Conservation (phyloP, 2,888 invertebrate genomes). For the Bellardia pandia region DNA sequence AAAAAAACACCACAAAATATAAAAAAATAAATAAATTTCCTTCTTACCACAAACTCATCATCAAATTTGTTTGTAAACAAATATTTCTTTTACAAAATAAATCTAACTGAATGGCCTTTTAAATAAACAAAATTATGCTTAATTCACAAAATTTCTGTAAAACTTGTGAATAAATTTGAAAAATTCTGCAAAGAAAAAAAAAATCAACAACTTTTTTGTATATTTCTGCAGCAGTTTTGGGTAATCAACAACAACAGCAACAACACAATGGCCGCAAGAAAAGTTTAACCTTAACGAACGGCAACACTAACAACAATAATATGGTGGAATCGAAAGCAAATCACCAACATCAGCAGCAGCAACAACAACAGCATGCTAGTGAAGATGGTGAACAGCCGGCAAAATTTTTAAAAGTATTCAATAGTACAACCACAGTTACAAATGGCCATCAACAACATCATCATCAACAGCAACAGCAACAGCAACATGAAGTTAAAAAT, state of each 20-base stretch:
- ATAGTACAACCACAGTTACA: slow-evolving; percentile 51
- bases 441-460: slow-evolving; percentile 30
- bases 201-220: slow-evolving; percentile 60
- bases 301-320: slow-evolving; percentile 59
- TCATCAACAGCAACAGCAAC: slow-evolving; percentile 3
- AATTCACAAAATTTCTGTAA: slow-evolving; percentile 51
- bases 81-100: neutral
- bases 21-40: slow-evolving; percentile 34
- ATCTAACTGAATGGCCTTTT: neutral
- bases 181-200: slow-evolving; percentile 24
- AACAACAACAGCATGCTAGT: slow-evolving; percentile 44
- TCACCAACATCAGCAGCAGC: slow-evolving; percentile 66
- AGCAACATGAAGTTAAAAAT: slow-evolving; percentile 38
- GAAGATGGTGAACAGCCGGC: slow-evolving; percentile 79
- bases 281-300: slow-evolving; percentile 66
- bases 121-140: slow-evolving; percentile 26
- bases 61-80: slow-evolving; percentile 40
- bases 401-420: slow-evolving; percentile 80
- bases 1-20: slow-evolving; percentile 22
- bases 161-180: slow-evolving; percentile 40
- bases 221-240: slow-evolving; percentile 71
- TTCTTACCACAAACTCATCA: slow-evolving; percentile 29
- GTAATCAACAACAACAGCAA: slow-evolving; percentile 63
- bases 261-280: slow-evolving; percentile 74
- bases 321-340: slow-evolving; percentile 62